Evolutionary conservation across 1,140 invertebrate genomes (phyloP), one percentile per base, ranked within the genome.

Genomic region (Drusus annulatus): DNA sequence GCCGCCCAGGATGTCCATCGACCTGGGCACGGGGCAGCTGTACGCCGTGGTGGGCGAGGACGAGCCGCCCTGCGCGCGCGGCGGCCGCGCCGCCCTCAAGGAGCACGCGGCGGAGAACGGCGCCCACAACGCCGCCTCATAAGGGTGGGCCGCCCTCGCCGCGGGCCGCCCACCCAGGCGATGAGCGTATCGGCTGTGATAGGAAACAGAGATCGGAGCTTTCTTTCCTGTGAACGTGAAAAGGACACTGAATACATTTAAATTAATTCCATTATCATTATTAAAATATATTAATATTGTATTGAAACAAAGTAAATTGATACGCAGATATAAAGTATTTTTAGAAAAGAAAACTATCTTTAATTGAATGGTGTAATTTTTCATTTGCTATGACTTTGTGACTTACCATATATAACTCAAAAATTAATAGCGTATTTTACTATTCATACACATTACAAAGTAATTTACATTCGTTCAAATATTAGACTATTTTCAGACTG

Each of bases 1-100:
- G 68, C 88, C 89, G 10, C 86, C 89, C 1, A 87, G 87, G 19
- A 87, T 89, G 25, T 86, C 88, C 71, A 87, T 90, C 31, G 88
- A 90, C 81, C 87, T 88, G 50, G 82, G 89, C 10, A 89, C 89
- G 15, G 89, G 89, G 65, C 88, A 90, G 84, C 89, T 90, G 76
- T 90, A 89, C 82, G 85, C 88, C 56, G 84, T 90, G 31, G 80
- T 83, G 8, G 82, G 77, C 31, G 82, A 83, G 36, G 36, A 45
- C 23, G 51, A 78, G 2, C 79, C 78, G 15, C 7, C 58, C 21
- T 79, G 74, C 17, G 17, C 58, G 16, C 8, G 31, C 36, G 69
- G 69, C 4, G 56, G 52, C 8, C 60, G 62, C 21, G 21, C 23
- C 45, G 62, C 56, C 17, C 28, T 52, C 25, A 51, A 54, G 62